Base-by-base conservation (phyloP, 2,888 invertebrate genomes). In the Ectobius pallidus region DNA sequence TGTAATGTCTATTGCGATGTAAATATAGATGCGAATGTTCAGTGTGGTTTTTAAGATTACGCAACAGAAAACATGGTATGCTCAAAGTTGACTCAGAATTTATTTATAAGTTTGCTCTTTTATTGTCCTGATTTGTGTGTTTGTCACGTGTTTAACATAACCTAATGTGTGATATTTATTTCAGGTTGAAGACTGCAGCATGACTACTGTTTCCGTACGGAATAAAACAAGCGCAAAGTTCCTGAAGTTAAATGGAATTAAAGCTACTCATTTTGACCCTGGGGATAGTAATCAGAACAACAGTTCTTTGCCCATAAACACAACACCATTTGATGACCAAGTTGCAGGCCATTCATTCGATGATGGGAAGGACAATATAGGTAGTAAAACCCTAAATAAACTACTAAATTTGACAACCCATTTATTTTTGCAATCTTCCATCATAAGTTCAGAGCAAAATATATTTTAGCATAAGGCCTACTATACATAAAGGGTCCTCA, bases 331-430 rank as follows among this genome's bases (percentile, higher is more conserved):
- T 71, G 85, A 85, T 68, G 86, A 87, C 76, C 91, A 91, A 82
- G 90, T 91, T 11, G 90, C 90, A 62, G 91, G 91, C 0, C 91
- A 91, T 80, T 83, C 84, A 71, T 86, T 86, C 77, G 84, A 86
- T 74, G 79, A 82, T 22, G 82, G 82, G 16, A 85, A 85, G 55
- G 83, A 85, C 72, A 84, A 85, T 62, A 83, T 89, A 74, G 90
- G 91, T 34, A 34, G 34, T 34, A 34, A 6, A 34, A 34, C 34
- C 11, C 6, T 34, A 34, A 34, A 34, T 34, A 34, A n/a, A n/a
- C n/a, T n/a, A n/a, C n/a, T n/a, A n/a, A n/a, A n/a, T n/a, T n/a
- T n/a, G n/a, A n/a, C n/a, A n/a, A n/a, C n/a, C n/a, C n/a, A n/a
- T n/a, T n/a, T n/a, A n/a, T n/a, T n/a, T n/a, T n/a, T n/a, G n/a